Conservation (phyloP, 2,113 vertebrate species). For the Lucifuga dentata region DNA sequence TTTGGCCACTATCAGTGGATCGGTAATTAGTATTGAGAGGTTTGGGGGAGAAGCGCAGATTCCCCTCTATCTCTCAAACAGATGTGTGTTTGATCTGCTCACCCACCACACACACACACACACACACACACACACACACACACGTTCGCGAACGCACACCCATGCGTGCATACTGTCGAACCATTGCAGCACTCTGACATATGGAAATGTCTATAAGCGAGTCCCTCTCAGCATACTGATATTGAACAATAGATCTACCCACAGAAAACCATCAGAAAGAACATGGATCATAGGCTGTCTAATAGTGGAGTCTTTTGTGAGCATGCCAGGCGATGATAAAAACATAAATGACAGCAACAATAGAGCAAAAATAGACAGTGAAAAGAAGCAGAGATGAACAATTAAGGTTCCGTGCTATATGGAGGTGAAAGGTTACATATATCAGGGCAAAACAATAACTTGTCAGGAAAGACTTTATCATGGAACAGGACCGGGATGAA, state of each 20-base stretch:
- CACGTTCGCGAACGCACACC: not conserved
- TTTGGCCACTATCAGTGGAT: slow-evolving; percentile 75
- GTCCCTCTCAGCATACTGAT: slow-evolving; percentile 36
- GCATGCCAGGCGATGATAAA: slow-evolving; percentile 14
- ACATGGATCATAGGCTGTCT: slow-evolving; percentile 10
- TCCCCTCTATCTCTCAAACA: slow-evolving; percentile 76
- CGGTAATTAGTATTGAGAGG: slow-evolving; percentile 87
- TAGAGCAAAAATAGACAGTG: slow-evolving; percentile 1
- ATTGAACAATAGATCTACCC: slow-evolving; percentile 49
- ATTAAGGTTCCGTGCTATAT: not conserved
- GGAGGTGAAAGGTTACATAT: too few relatives aligned
- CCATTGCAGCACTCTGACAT: slow-evolving; percentile 55
- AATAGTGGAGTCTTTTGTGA: slow-evolving; percentile 4
- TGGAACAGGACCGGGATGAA: slow-evolving; percentile 25
- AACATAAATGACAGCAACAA: slow-evolving; percentile 21
- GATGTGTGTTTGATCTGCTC: slow-evolving; percentile 83
- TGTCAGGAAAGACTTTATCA: too few relatives aligned
- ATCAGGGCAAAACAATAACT: too few relatives aligned
- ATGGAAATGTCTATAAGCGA: slow-evolving; percentile 59
- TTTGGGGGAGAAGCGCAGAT: slow-evolving; percentile 75
- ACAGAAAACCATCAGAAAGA: slow-evolving; percentile 29
- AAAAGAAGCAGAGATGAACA: slow-evolving; percentile 4
- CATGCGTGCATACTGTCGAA: slow-evolving; percentile 23
- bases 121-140: not conserved
- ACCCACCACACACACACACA: slow-evolving; percentile 52